Evolutionary conservation across 2,797 vertebrate species (phyloP).

Genomic region (Periparus ater): DNA sequence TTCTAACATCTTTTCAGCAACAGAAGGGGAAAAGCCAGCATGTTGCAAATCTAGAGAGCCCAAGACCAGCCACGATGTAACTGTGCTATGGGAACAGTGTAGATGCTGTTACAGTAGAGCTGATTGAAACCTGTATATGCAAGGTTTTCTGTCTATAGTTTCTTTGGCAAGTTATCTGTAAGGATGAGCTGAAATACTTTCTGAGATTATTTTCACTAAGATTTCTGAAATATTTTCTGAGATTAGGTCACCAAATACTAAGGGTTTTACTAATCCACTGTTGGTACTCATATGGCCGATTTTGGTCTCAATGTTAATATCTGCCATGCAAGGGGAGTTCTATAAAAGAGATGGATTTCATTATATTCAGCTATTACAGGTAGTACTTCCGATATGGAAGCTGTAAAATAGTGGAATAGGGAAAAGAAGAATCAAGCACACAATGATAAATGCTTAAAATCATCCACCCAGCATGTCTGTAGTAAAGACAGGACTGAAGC

Average conservation of each 20-base stretch:
- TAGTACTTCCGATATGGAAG: not conserved
- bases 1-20: not conserved
- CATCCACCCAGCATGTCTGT: not conserved
- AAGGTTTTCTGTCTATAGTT: not conserved
- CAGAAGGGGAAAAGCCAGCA: not conserved
- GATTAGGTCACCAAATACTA: constrained; percentile 4
- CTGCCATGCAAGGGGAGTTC: not conserved
- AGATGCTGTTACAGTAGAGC: not conserved
- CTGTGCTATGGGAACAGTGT: not conserved
- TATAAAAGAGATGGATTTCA: not conserved
- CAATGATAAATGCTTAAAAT: not conserved
- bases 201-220: not conserved
- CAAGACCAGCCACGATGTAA: not conserved
- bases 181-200: not conserved
- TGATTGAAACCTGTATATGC: not conserved
- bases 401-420: not conserved
- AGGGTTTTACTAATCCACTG: constrained; percentile 9
- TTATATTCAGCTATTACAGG: not conserved
- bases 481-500: not conserved
- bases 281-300: not conserved
- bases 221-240: constrained; percentile 38
- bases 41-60: not conserved
- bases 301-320: constrained; percentile 1
- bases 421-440: not conserved
- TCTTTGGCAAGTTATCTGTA: not conserved